Conservation (phyloP, 2,113 vertebrate genomes). For the Boleophthalmus pectinirostris region DNA sequence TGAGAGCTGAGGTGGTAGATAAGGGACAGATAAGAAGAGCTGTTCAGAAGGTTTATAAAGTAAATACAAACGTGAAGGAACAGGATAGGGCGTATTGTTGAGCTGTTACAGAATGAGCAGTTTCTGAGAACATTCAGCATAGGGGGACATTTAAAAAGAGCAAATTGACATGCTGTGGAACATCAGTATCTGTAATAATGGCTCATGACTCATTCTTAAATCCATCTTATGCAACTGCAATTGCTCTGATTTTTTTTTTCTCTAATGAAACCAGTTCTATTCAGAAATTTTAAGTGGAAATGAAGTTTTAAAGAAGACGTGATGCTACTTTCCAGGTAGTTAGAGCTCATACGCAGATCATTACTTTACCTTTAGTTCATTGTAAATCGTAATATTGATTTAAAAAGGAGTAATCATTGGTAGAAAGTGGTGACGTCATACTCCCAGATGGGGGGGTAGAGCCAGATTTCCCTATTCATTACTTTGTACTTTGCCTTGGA, state of each 20-base stretch:
- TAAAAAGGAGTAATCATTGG: too few species aligned
- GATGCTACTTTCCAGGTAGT: too few species aligned
- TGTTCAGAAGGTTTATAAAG: conserved; percentile 31
- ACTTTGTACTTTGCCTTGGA: too few species aligned
- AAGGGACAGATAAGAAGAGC: conserved; percentile 7
- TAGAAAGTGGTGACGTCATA: too few species aligned
- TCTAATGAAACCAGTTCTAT: neutral
- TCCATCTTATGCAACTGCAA: neutral
- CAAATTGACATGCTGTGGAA: conserved; percentile 26
- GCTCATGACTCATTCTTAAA: conserved; percentile 18
- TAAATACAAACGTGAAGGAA: neutral
- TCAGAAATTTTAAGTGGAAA: neutral
- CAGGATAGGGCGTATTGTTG: conserved; percentile 23
- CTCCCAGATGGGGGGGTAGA: too few species aligned
- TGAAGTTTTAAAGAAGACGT: neutral
- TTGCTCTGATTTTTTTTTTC: neutral
- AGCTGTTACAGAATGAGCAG: conserved; percentile 11
- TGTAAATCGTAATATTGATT: too few species aligned
- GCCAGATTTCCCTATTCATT: too few species aligned
- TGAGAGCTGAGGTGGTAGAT: neutral
- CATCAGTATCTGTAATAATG: conserved; percentile 20
- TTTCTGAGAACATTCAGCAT: conserved; percentile 7
- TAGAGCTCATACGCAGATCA: too few species aligned
- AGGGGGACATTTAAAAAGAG: conserved; percentile 25
- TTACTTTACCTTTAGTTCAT: too few species aligned